Conservation (phyloP, 2,888 invertebrate species). For the Myopa tessellatipennis region DNA sequence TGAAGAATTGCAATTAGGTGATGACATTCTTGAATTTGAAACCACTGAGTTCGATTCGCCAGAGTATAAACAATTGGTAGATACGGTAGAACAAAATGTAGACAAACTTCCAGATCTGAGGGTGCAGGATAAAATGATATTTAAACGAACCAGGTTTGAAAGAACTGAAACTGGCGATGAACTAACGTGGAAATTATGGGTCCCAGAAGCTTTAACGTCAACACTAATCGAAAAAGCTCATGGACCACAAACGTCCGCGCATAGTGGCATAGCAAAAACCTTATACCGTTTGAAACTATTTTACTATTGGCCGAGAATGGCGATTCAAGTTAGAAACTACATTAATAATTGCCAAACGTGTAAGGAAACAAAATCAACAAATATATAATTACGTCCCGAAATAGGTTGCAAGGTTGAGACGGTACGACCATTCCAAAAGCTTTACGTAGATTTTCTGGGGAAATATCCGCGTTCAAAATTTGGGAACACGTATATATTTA, state of each 20-base stretch:
- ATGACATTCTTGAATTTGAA: background rate
- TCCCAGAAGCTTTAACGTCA: background rate
- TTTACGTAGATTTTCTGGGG: background rate
- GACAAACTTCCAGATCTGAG: conserved; percentile 29
- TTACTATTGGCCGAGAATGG: conserved; percentile 48
- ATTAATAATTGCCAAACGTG: conserved; percentile 35
- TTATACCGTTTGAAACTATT: conserved; percentile 15
- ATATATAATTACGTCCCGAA: background rate
- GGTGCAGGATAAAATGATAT: conserved; percentile 14
- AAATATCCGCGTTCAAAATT: conserved; percentile 28
- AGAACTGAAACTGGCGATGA: background rate
- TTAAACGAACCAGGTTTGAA: background rate
- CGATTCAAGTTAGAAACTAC: conserved; percentile 36
- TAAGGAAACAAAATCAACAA: conserved; percentile 23
- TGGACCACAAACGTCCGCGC: background rate
- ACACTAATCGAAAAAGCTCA: background rate
- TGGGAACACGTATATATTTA: conserved; percentile 40
- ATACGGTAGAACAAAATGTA: background rate
- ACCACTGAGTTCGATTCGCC: background rate
- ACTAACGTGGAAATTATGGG: conserved; percentile 17
- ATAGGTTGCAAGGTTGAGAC: conserved; percentile 34
- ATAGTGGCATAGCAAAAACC: conserved; percentile 42
- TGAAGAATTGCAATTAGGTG: background rate
- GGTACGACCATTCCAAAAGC: conserved; percentile 28
- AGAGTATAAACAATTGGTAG: background rate